Base-by-base conservation (phyloP, 2,113 vertebrate genomes). In the Podarcis muralis region DNA sequence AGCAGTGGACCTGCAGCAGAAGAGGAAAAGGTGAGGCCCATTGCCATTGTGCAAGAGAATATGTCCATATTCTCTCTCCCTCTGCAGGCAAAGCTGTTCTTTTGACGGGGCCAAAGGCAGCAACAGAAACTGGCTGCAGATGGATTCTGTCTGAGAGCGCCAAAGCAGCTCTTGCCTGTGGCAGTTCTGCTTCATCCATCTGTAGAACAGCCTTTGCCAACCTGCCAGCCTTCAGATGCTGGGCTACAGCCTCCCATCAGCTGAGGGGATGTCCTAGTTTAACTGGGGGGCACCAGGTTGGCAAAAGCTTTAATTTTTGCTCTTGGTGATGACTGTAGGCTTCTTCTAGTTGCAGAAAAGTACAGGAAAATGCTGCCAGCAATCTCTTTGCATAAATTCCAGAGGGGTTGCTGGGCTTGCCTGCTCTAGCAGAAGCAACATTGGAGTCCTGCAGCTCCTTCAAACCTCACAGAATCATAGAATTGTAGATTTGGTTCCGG, bases 1-100 rank as follows among this genome's bases (percentile, higher is more conserved):
- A 81, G 27, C 32, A 88, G 94, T 2, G 20, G 48, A 11, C 1
- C 80, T 0, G 30, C 89, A 0, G 71, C 2, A 0, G 94, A 95
- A 0, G 87, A 96, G 40, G 92, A 89, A 5, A 94, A 92, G 96
- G 98, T 98, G 87, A 94, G 95, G 4, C 23, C 53, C 9, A 35
- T n/a, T 20, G 4, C 6, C 8, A 1, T 53, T 13, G 27, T 27
- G 71, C 30, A 72, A 18, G 0, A 62, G 53, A 13, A 12, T 53
- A 22, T 32, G 6, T 4, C 12, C 0, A 0, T 18, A 48, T 5
- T 32, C 30, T 25, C 23, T 68, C 16, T 22, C 35, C 12, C 12
- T 22, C 1, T 30, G 8, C 18, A 86, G 35, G 7, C 57, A 62
- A 35, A 32, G 8, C 16, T 57, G 53, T 62, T 11, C 20, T 9